Base-by-base conservation (phyloP, 1,140 invertebrate genomes). In the Oscheius sp. region DNA sequence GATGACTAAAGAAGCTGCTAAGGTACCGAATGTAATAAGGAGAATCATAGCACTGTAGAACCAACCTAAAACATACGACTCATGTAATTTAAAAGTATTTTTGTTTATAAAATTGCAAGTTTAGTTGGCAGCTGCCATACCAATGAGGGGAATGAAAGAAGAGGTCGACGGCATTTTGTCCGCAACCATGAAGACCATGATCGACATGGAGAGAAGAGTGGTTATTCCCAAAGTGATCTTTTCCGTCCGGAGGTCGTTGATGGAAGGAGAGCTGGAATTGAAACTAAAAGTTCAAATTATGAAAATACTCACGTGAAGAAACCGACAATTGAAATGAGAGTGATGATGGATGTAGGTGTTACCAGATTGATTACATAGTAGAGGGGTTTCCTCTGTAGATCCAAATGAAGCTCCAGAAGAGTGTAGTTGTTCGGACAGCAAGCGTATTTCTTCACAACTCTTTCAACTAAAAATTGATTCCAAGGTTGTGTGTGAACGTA, bases 341-440 rank as follows among this genome's bases (percentile, higher is more conserved):
- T 82, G 45, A 82, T 82, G 36, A 82, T 77, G 10, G 67, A 68
- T 4, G 80, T 83, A 1, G 80, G 80, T 31, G 72, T 63, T 38
- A 84, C 79, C 34, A 82, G 58, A 68, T 82, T 82, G 42, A 80
- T 74, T 26, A 82, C 63, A 52, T 84, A 84, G 58, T 77, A 84
- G 20, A 84, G 76, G 2, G 80, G 80, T 62, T 81, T 82, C 29
- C 80, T 68, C 42, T 80, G 77, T 29, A 82, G 77, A 29, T 75
- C 58, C 7, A 82, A 42, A 15, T 65, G 68, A 59, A 83, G 83
- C 34, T 82, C 79, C 63, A 82, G 67, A 20, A 83, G 71, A 15
- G 80, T 82, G 68, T 82, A 82, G 35, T 82, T 80, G 63, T 83
- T 79, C 35, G 70, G 36, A 62, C 79, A 80, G 64, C 79, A 79